These are phyloP conservation scores for Chaetops frenatus DNA, from an alignment of 2,113 vertebrate genomes.

Conservation along the genomic window DNA sequence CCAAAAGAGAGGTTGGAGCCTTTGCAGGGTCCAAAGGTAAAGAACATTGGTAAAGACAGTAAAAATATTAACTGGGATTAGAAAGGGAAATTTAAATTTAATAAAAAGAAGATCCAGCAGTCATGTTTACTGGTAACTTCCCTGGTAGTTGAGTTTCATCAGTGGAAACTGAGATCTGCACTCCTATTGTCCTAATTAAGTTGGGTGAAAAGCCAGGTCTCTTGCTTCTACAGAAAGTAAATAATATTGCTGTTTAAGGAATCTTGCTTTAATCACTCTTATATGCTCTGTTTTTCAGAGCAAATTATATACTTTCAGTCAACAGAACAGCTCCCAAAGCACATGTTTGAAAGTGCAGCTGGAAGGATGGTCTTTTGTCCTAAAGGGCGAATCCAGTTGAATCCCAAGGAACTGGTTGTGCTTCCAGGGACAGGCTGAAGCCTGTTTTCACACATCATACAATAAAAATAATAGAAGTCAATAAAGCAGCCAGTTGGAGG, in stretches of 20 bases:
- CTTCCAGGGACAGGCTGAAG: background rate
- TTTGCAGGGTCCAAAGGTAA: background rate
- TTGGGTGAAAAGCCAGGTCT: background rate
- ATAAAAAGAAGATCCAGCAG: background rate
- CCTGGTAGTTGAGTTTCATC: background rate
- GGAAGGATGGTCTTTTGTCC: background rate
- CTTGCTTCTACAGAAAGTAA: background rate
- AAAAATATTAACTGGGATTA: background rate
- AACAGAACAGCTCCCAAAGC: background rate
- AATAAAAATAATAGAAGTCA: background rate
- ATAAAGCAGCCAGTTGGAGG: background rate
- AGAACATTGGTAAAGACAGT: background rate
- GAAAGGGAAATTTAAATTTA: background rate
- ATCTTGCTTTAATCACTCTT: background rate
- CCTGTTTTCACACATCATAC: background rate
- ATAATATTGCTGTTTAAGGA: background rate
- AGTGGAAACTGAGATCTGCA: background rate
- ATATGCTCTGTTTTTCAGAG: background rate
- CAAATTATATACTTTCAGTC: background rate
- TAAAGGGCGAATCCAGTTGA: background rate
- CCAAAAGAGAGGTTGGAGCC: background rate
- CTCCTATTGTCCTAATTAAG: background rate
- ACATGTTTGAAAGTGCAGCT: background rate
- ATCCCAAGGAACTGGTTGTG: background rate
- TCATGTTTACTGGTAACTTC: background rate